phyloP scores from a whole-genome alignment of 2,113 vertebrate genomes.

The Danionella cerebrum region DNA sequence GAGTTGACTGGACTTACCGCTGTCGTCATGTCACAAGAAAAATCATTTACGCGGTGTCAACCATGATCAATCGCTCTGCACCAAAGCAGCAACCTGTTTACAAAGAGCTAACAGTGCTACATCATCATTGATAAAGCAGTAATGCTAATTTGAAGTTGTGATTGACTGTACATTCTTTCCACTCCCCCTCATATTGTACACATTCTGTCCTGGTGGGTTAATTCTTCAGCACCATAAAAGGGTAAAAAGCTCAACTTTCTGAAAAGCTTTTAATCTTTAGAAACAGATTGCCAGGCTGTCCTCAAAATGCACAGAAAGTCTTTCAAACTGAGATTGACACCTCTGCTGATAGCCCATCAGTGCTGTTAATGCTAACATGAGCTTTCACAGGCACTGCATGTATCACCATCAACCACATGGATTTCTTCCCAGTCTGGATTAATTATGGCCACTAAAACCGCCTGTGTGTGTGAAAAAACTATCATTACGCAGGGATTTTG shows the following conservation, averaged over 20 bases:
- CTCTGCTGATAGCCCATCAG: constrained; percentile 64
- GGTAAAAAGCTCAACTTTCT: not conserved
- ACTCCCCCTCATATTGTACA: too few relatives aligned
- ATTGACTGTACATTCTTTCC: too few relatives aligned
- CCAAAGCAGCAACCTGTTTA: too few relatives aligned
- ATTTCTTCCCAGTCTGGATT: constrained; percentile 63
- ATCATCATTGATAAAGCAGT: too few relatives aligned
- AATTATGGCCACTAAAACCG: constrained; percentile 71
- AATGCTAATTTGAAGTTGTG: too few relatives aligned
- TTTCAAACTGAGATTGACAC: constrained; percentile 58
- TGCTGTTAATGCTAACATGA: constrained; percentile 69
- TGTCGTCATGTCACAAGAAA: too few relatives aligned
- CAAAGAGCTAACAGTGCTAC: too few relatives aligned
- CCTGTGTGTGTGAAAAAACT: constrained; percentile 66
- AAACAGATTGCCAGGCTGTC: constrained; percentile 37
- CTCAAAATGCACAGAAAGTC: constrained; percentile 30
- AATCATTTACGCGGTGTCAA: too few relatives aligned
- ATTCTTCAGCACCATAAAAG: too few relatives aligned
- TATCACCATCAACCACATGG: constrained; percentile 66
- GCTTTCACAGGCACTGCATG: constrained; percentile 74
- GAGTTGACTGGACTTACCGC: too few relatives aligned
- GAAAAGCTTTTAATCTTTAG: constrained; percentile 9
- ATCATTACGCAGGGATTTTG: constrained; percentile 54
- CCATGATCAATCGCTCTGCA: too few relatives aligned
- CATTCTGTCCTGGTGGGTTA: too few relatives aligned